Conservation (phyloP, 2,797 vertebrate species). For the Gallinago nigripennis region DNA sequence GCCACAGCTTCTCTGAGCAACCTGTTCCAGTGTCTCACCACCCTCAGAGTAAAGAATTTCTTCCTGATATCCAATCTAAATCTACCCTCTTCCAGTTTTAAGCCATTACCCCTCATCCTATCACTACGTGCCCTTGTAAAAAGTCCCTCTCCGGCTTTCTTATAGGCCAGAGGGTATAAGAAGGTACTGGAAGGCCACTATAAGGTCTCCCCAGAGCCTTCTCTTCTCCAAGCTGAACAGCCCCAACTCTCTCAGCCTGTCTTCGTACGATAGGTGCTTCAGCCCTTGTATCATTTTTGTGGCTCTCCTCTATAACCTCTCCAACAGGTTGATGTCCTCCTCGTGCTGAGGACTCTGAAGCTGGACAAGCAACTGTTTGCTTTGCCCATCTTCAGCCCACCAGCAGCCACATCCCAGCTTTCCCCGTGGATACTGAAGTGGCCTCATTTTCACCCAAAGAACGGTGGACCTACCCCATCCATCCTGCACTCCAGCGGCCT, state of each 20-base stretch:
- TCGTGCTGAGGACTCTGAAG: neutral
- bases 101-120: neutral
- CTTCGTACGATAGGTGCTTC: neutral
- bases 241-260: neutral
- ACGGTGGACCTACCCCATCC: rapidly evolving
- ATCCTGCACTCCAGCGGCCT: neutral
- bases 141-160: neutral
- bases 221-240: neutral
- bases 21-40: neutral
- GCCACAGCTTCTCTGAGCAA: neutral
- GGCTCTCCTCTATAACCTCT: neutral
- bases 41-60: neutral
- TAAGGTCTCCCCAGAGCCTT: neutral
- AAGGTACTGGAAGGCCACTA: neutral
- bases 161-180: neutral
- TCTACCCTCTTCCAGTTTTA: neutral
- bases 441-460: neutral
- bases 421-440: neutral
- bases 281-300: neutral
- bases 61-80: neutral
- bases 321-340: neutral
- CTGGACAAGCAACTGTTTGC: neutral
- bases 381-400: neutral
- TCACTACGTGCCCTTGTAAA: neutral
- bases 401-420: neutral